A percentile compares a stretch with the other conserved stretches of the same genome.
Conservation (phyloP, 1,140 invertebrate genomes). For the Goniozus legneri region DNA sequence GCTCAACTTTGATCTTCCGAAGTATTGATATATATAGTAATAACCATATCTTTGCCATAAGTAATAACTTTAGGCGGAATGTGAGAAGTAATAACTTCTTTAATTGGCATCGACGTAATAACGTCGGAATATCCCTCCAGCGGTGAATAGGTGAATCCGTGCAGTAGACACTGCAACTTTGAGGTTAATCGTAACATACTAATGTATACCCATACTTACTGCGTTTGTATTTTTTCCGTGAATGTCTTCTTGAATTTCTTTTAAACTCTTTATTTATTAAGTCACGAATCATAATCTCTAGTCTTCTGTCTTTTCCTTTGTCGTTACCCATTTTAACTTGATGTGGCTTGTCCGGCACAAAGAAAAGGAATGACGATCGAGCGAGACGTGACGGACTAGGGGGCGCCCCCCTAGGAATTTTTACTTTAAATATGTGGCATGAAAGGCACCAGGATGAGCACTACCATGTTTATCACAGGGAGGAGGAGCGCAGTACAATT, state of each 20-base stretch:
- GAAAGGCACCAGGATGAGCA: not conserved
- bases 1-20: too few relatives aligned
- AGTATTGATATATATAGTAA: constrained; percentile 1
- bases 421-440: not conserved
- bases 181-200: too few relatives aligned
- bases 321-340: not conserved
- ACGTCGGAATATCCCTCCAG: too few relatives aligned
- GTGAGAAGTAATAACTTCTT: too few relatives aligned
- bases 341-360: not conserved
- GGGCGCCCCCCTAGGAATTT: not conserved
- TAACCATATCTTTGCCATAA: constrained; percentile 34
- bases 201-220: too few relatives aligned
- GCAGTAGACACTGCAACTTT: too few relatives aligned
- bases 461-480: not conserved
- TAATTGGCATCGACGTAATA: too few relatives aligned
- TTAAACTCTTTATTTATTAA: not conserved
- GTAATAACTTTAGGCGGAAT: too few relatives aligned
- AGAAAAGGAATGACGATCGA: not conserved
- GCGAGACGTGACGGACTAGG: not conserved
- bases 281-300: not conserved
- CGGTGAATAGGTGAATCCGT: too few relatives aligned
- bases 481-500: not conserved
- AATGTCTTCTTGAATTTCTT: not conserved
- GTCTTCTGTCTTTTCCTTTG: not conserved
- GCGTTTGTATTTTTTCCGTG: not conserved